Evolutionary conservation across 2,797 vertebrate species (phyloP).

Genomic region (Sarcoramphus papa): DNA sequence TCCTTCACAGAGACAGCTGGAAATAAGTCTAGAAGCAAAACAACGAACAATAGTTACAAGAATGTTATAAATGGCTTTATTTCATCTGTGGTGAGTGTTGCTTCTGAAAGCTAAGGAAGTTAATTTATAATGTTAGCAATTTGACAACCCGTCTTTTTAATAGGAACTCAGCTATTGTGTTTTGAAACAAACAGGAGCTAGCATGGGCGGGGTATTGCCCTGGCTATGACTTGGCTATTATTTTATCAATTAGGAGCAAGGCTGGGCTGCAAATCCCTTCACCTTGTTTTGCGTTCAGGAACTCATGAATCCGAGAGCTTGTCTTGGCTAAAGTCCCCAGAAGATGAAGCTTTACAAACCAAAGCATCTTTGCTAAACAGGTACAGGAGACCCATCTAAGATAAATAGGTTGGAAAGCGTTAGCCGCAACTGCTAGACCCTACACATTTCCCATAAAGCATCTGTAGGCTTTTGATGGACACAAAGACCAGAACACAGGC

Average conservation of each 20-base stretch:
- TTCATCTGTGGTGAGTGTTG: not conserved
- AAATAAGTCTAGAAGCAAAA: not conserved
- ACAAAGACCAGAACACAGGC: not conserved
- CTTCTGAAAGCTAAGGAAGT: slow-evolving; percentile 7
- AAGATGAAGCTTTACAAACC: not conserved
- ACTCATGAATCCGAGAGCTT: not conserved
- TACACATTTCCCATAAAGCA: not conserved
- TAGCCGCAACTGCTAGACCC: not conserved
- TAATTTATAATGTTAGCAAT: not conserved
- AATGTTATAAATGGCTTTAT: not conserved
- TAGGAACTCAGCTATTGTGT: not conserved
- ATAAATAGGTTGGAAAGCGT: not conserved
- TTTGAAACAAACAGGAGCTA: slow-evolving; percentile 2
- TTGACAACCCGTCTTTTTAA: not conserved
- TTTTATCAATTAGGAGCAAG: not conserved
- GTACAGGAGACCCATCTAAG: not conserved
- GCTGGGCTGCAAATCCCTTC: not conserved
- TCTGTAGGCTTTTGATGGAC: not conserved
- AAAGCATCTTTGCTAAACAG: not conserved
- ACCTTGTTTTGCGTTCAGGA: not conserved
- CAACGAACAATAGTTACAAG: not conserved
- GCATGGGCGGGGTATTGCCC: not conserved
- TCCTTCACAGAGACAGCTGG: not conserved
- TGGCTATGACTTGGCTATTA: not conserved
- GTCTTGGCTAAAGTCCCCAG: not conserved